Evolutionary conservation across 1,140 invertebrate species (phyloP).

Genomic region (Drosophila kepulauana): DNA sequence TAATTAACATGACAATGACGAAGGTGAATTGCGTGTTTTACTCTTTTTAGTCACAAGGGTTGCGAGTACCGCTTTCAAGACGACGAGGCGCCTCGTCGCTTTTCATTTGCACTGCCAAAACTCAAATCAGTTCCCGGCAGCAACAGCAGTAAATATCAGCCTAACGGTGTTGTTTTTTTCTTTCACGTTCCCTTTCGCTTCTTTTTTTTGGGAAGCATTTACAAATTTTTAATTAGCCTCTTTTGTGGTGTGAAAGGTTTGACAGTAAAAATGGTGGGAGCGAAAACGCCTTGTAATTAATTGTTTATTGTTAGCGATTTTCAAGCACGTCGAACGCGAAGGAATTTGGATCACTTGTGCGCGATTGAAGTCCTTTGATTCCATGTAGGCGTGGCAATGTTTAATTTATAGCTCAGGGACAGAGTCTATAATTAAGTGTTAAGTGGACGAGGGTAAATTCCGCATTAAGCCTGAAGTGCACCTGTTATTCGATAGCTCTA

Average conservation of each 20-base stretch:
- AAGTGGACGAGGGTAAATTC: constrained; percentile 31
- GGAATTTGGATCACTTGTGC: constrained; percentile 23
- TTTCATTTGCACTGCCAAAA: neutral
- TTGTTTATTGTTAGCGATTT: constrained; percentile 75
- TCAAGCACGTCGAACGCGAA: constrained; percentile 29
- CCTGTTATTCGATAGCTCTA: neutral
- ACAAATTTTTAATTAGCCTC: constrained; percentile 79
- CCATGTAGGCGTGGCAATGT: constrained; percentile 2
- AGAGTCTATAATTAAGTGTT: constrained; percentile 27
- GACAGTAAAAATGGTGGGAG: neutral
- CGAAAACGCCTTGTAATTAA: constrained; percentile 67
- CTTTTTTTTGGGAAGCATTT: constrained; percentile 44
- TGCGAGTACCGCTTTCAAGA: constrained; percentile 22
- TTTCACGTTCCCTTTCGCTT: constrained; percentile 8
- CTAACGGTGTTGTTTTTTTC: constrained; percentile 37
- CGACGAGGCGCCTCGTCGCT: constrained; percentile 17
- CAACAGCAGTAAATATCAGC: constrained; percentile 31
- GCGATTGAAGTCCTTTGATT: constrained; percentile 45
- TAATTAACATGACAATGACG: constrained; percentile 84
- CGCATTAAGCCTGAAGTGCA: neutral
- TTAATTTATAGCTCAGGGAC: constrained; percentile 27
- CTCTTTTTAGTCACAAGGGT: constrained; percentile 10
- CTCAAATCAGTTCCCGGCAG: constrained; percentile 48
- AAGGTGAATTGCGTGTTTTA: constrained; percentile 79
- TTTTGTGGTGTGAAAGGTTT: constrained; percentile 30